Evolutionary conservation across 2,797 vertebrate species (phyloP).

Genomic region (Phalloptychus januarius): DNA sequence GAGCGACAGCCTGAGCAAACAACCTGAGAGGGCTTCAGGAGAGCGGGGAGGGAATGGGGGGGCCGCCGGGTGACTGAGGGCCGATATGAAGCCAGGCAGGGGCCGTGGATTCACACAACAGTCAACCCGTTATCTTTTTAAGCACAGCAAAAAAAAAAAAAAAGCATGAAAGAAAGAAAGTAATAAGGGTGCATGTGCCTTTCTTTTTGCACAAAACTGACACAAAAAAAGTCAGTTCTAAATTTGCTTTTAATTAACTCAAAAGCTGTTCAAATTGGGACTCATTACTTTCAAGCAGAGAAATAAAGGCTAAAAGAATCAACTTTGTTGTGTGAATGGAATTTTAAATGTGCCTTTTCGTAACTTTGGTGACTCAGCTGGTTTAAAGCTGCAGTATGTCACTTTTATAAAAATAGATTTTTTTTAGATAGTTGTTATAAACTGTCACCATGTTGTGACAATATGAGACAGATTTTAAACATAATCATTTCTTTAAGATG

Average conservation of each 20-base stretch:
- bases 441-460: no score
- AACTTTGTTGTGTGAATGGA: neutral
- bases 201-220: neutral
- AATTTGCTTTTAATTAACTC: neutral
- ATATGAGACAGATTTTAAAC: neutral
- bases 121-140: slow-evolving; percentile 6
- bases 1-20: slow-evolving; percentile 77
- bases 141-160: neutral
- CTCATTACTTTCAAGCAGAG: neutral
- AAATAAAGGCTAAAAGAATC: neutral
- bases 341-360: neutral
- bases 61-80: slow-evolving; percentile 32
- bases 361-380: neutral
- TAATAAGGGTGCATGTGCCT: neutral
- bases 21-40: slow-evolving; percentile 68
- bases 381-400: neutral
- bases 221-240: neutral
- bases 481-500: neutral
- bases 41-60: slow-evolving; percentile 14
- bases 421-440: no score
- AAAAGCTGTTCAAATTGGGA: neutral
- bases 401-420: no score
- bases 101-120: slow-evolving; percentile 27
- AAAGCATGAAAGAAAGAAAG: no score
- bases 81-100: slow-evolving; percentile 38